These are phyloP conservation scores for Chrysopilus asiliformis DNA, from an alignment of 2,888 invertebrate genomes.

Conservation along the genomic window DNA sequence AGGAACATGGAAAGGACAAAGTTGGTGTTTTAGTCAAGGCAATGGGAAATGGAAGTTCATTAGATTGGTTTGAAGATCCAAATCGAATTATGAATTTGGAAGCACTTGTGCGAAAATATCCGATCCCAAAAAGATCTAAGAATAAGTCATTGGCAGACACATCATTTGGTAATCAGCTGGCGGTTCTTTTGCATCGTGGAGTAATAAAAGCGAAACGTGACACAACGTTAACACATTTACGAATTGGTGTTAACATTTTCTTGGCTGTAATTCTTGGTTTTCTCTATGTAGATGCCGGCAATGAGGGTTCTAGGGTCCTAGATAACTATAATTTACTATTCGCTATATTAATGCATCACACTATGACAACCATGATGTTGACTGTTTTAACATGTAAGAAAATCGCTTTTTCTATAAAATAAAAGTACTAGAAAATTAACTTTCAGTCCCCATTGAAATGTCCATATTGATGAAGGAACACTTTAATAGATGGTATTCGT, in stretches of 20 bases:
- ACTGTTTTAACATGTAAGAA: conserved; percentile 73
- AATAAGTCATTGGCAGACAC: conserved; percentile 50
- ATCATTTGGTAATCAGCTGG: conserved; percentile 53
- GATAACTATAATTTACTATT: conserved; percentile 82
- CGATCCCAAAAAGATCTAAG: conserved; percentile 39
- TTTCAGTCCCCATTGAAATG: conserved; percentile 57
- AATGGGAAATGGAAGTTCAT: conserved; percentile 53
- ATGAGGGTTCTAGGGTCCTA: conserved; percentile 60
- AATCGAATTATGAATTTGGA: conserved; percentile 43
- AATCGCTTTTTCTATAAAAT: not conserved
- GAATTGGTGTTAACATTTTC: conserved; percentile 58
- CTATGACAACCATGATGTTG: conserved; percentile 85
- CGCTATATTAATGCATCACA: conserved; percentile 84
- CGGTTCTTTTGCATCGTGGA: conserved; percentile 55
- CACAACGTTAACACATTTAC: conserved; percentile 59
- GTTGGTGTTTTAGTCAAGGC: conserved; percentile 49
- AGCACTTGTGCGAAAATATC: conserved; percentile 42
- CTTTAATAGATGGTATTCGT: conserved; percentile 79
- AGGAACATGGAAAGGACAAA: conserved; percentile 76
- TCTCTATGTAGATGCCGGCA: conserved; percentile 59
- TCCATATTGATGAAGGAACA: conserved; percentile 69
- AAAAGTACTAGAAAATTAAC: not conserved
- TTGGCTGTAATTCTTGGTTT: conserved; percentile 66
- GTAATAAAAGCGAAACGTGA: conserved; percentile 62
- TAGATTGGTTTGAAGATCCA: conserved; percentile 54